Evolutionary conservation across 2,888 invertebrate species (phyloP).

Genomic region (Trichogramma evanescens): DNA sequence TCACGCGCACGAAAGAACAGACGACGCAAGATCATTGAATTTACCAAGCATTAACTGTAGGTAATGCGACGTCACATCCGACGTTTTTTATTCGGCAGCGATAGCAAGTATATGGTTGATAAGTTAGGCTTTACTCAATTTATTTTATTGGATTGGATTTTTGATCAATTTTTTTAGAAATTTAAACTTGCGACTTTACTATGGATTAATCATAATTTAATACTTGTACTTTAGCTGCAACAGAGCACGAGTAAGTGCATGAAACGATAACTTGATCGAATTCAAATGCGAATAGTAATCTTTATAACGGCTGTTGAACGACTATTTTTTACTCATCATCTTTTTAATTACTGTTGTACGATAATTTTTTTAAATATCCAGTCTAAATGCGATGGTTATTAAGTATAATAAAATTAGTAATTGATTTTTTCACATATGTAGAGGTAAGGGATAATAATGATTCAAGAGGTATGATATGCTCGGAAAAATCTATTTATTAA

Average conservation of each 20-base stretch:
- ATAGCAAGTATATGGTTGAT: not conserved
- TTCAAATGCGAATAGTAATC: not conserved
- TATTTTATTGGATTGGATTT: too few relatives aligned
- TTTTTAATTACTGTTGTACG: not conserved
- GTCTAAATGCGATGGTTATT: not conserved
- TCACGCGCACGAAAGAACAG: not conserved
- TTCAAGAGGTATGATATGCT: conserved; percentile 1
- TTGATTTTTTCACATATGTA: too few relatives aligned
- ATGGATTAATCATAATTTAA: too few relatives aligned
- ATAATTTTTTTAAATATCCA: not conserved
- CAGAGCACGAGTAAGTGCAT: too few relatives aligned
- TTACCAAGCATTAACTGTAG: not conserved
- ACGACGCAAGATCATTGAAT: not conserved
- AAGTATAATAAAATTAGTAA: not conserved
- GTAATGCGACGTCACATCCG: conserved; percentile 14
- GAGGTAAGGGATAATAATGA: too few relatives aligned
- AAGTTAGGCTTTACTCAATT: too few relatives aligned
- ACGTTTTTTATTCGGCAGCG: not conserved
- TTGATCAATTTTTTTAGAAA: too few relatives aligned
- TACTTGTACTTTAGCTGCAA: too few relatives aligned
- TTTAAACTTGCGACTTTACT: too few relatives aligned
- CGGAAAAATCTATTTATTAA: conserved; percentile 18
- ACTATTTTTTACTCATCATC: not conserved
- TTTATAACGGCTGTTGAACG: not conserved
- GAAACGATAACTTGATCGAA: not conserved